Percentiles rank a stretch among this genome's conserved stretches.
These are phyloP conservation scores for Cylindroiulus punctatus DNA, from an alignment of 2,888 invertebrate species.

Conservation along the genomic window DNA sequence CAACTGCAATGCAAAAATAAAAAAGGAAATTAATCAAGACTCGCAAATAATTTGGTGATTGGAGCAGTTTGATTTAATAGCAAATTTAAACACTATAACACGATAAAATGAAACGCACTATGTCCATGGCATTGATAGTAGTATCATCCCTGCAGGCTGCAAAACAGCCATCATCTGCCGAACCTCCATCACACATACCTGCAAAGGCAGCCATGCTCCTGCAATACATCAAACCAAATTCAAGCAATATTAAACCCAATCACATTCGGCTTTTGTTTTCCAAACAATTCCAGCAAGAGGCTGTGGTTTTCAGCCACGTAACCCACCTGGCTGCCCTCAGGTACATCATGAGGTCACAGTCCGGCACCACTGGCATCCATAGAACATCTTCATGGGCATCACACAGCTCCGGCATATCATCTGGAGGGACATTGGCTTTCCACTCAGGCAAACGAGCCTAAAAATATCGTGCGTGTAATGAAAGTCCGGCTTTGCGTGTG, in stretches of 20 bases:
- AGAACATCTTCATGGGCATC: constrained; percentile 84
- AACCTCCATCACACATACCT: constrained; percentile 98
- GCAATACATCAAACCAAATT: not conserved
- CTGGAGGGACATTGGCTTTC: constrained; percentile 65
- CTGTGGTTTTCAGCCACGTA: not conserved
- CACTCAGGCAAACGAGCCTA: constrained; percentile 75
- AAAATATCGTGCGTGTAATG: constrained; percentile 60
- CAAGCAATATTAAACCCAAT: not conserved
- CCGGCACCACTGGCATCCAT: constrained; percentile 95
- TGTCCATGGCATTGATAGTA: constrained; percentile 95
- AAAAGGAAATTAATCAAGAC: not conserved
- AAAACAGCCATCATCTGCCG: constrained; percentile 95
- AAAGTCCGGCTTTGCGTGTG: not conserved
- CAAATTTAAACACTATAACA: not conserved
- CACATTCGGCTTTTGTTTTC: not conserved
- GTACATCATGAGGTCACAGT: constrained; percentile 97
- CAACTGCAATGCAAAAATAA: constrained; percentile 70
- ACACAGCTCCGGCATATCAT: constrained; percentile 67
- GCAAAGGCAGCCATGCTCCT: constrained; percentile 97
- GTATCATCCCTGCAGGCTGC: constrained; percentile 97
- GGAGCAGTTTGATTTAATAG: not conserved
- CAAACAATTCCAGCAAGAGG: not conserved
- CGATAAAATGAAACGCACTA: constrained; percentile 70
- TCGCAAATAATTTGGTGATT: not conserved
- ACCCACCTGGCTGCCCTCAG: constrained; percentile 85